A percentile compares a stretch with the other conserved stretches of the same genome.
Evolutionary conservation across 2,797 vertebrate genomes (phyloP).

Genomic region (Enteromius fasciolatus): DNA sequence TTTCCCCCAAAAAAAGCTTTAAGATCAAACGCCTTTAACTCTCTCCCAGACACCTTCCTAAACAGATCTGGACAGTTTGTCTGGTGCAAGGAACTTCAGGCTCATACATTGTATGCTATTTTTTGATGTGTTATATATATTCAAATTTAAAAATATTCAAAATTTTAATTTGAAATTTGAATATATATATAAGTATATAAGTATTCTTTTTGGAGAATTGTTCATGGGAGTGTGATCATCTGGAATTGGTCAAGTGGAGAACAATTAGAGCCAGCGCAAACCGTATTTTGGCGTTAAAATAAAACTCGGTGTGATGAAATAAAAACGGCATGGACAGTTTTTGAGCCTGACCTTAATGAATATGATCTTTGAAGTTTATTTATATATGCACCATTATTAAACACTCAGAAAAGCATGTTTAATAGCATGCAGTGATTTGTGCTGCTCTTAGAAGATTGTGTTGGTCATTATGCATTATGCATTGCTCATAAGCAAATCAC

Average conservation of each 20-base stretch:
- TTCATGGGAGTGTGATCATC: not conserved
- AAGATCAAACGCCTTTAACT: slow-evolving; percentile 34
- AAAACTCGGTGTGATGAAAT: not conserved
- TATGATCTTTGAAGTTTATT: not conserved
- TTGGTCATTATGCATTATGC: not conserved
- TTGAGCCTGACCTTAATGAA: not conserved
- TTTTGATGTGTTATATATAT: not conserved
- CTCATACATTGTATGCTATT: not conserved
- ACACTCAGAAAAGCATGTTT: not conserved
- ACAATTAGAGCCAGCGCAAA: not conserved
- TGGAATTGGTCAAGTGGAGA: not conserved
- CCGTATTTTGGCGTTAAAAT: not conserved
- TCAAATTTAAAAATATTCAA: no score
- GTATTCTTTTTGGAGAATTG: not conserved
- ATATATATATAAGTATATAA: not conserved
- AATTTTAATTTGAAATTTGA: no score
- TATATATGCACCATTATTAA: not conserved
- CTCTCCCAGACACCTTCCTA: slow-evolving; percentile 17
- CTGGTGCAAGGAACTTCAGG: not conserved
- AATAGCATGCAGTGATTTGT: not conserved
- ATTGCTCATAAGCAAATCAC: no score
- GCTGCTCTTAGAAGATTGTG: not conserved
- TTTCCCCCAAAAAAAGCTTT: slow-evolving; percentile 31
- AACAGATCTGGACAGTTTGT: not conserved
- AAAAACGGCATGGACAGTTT: not conserved